Percentiles rank a stretch among this genome's conserved stretches.
These are phyloP conservation scores for Podarcis siculus DNA, from an alignment of 2,797 vertebrate species.

Conservation along the genomic window DNA sequence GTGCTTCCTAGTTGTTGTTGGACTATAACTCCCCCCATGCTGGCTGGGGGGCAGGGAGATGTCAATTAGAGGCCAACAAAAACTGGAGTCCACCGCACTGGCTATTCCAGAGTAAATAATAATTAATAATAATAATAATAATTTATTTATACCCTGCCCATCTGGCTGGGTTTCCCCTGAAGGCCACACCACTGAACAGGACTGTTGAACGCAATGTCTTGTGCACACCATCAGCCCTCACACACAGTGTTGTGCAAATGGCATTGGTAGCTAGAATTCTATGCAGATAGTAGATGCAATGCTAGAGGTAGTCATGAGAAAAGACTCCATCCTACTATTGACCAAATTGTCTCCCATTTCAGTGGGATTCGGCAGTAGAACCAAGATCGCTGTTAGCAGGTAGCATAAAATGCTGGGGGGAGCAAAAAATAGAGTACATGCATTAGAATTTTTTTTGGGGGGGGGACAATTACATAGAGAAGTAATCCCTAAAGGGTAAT, in stretches of 20 bases:
- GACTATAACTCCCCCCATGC: no score
- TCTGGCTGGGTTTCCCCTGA: no score
- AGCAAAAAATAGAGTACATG: not conserved
- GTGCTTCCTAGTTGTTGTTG: no score
- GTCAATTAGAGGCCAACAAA: no score
- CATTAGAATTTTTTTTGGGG: slow-evolving; percentile 11
- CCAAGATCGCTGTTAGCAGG: not conserved
- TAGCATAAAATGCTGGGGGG: not conserved
- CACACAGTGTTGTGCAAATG: not conserved
- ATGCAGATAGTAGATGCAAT: not conserved
- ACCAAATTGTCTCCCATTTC: not conserved
- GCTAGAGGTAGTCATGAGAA: not conserved
- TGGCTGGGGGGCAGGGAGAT: no score
- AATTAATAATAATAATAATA: no score
- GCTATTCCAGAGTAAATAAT: no score
- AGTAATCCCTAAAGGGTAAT: not conserved
- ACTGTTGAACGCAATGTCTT: not conserved
- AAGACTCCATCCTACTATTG: not conserved
- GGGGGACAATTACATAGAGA: not conserved
- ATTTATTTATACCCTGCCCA: no score
- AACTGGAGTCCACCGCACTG: no score
- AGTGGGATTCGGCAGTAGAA: not conserved
- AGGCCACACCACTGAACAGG: no score
- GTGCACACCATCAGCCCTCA: not conserved
- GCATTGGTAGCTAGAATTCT: not conserved